Evolutionary conservation across 2,888 invertebrate species (phyloP), one percentile per base, ranked within the genome.

Genomic region (Orchesellides sinensis): DNA sequence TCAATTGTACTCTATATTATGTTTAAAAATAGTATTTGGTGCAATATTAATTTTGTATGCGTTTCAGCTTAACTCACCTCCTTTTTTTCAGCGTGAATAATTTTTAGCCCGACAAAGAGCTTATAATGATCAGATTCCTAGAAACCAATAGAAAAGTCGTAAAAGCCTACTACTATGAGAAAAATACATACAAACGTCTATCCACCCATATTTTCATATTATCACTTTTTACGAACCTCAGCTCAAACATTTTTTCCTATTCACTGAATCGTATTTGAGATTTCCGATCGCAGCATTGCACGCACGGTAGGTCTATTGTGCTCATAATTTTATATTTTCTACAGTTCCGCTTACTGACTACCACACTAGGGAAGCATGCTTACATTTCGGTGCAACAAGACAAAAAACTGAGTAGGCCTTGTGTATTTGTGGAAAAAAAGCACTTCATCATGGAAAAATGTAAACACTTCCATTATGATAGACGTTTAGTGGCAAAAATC

Each of bases 401-500:
- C 35, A 17, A 2, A 52, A 52, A 8, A 21, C 6, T 19, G 21
- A 63, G 63, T 63, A 23, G 14, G 23, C 25, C 47, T 52, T 56
- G 14, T n/a, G n/a, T 56, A 54, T 54, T n/a, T n/a, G 10, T 40
- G 25, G 4, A 66, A 52, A 29, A 25, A 63, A 78, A 27, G 59
- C 49, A 69, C 52, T 69, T 35, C 66, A 77, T 61, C 10, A 4
- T 52, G 21, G 61, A 68, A 81, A 81, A 73, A 73, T 73, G 80
- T 73, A 81, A 81, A 73, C 73, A 59, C 49, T 73, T 68, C 17
- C 61, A 45, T 49, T 78, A 59, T 65, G 66, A 59, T 78, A 70
- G 70, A 78, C 69, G 52, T 70, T 70, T 69, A 70, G 23, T 78
- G 78, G 70, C 63, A 78, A 52, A 73, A 68, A 73, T 56, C 72